These are phyloP conservation scores for Cryptotis parvus DNA, from an alignment of 2,113 vertebrate genomes.

Conservation along the genomic window DNA sequence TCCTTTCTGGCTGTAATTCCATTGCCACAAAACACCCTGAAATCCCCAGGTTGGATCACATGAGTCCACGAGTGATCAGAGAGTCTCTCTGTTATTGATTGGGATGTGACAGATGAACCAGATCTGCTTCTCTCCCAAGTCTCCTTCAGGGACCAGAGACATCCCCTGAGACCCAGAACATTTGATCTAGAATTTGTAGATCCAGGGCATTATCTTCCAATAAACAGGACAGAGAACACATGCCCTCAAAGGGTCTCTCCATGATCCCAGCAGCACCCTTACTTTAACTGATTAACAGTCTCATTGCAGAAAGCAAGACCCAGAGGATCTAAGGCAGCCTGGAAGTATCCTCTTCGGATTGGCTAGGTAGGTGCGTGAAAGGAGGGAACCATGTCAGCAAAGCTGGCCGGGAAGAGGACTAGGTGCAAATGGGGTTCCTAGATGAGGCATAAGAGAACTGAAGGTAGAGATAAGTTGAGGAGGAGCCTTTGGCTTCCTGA, in stretches of 20 bases:
- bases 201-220: neutral
- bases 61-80: neutral
- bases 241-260: accelerated
- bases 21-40: neutral
- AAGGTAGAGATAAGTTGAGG: neutral
- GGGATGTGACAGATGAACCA: neutral
- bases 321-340: neutral
- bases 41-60: accelerated
- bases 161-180: neutral
- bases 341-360: neutral
- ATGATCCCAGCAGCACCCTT: accelerated
- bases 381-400: neutral
- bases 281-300: neutral
- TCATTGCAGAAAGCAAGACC: neutral
- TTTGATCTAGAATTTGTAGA: neutral
- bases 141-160: neutral
- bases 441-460: neutral
- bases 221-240: neutral
- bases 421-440: neutral
- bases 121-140: neutral
- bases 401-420: neutral
- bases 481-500: neutral
- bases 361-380: neutral
- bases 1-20: neutral
- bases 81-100: neutral